Base-by-base conservation (phyloP, 2,888 invertebrate species). In the Amphiduros pacificus region DNA sequence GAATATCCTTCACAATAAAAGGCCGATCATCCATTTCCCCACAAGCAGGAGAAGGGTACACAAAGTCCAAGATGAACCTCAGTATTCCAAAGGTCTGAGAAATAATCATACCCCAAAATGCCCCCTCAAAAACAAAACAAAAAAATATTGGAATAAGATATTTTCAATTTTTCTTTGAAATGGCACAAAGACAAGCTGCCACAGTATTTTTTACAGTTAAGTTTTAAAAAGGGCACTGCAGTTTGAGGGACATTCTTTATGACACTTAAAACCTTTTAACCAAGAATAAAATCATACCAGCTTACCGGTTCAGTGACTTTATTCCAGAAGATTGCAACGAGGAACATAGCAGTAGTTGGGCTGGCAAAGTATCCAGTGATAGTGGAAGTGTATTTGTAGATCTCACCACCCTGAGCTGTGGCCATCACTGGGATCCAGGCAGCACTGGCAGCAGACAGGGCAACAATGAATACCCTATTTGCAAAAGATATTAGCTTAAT, bases 51-150 rank as follows among this genome's bases (percentile, higher is more conserved):
- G 78, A 79, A 1, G 75, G 75, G 63, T 80, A 84, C 14, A 76
- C 71, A 60, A 84, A 81, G 63, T 84, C 84, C 51, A 85, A 66
- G 3, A 77, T 69, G 82, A 85, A 83, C 26, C 85, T 73, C n/a
- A 76, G 71, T 0, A 83, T 62, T 20, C 85, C 85, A 55, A 81
- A 74, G 0, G 77, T 40, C 66, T 84, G 80, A 4, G 85, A 84
- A 3, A 73, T 63, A 62, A 84, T 69, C 53, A 85, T 77, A 1
- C 83, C 81, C 79, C 80, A 83, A 70, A 85, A 85, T 6, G 84
- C 85, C n/a, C 84, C 85, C 79, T 79, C 63, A 50, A 52, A 57
- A 52, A 24, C 28, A 28, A 17, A 36, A 24, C 3, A 5, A n/a
- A n/a, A n/a, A n/a, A n/a, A n/a, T n/a, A n/a, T n/a, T n/a, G n/a